These are phyloP conservation scores for Meandrusa payeni DNA, from an alignment of 2,888 invertebrate genomes.

Conservation along the genomic window DNA sequence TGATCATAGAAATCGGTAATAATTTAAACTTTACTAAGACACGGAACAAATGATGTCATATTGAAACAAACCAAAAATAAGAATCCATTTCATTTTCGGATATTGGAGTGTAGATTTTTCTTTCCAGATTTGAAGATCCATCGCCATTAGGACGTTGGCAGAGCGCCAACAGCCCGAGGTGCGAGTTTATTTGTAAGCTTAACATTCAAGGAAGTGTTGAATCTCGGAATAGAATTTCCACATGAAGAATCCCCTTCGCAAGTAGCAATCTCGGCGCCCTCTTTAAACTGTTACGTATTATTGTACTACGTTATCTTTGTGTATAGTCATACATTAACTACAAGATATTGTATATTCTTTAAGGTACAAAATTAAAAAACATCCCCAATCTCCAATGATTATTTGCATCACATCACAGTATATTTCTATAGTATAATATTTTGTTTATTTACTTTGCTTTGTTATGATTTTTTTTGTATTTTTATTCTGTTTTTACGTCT, in stretches of 20 bases:
- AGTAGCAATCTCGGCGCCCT: slow-evolving; percentile 10
- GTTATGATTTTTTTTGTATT: too few species aligned
- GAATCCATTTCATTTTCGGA: not conserved
- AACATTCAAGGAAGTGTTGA: slow-evolving; percentile 76
- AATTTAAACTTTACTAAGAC: too few species aligned
- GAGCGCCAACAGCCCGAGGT: slow-evolving; percentile 61
- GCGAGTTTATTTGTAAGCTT: slow-evolving; percentile 73
- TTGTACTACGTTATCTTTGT: not conserved
- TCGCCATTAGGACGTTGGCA: slow-evolving; percentile 74
- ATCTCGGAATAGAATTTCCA: slow-evolving; percentile 69
- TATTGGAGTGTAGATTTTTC: slow-evolving; percentile 43
- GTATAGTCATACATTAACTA: too few species aligned
- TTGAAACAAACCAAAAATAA: too few species aligned
- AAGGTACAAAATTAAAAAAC: not conserved
- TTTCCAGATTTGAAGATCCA: slow-evolving; percentile 63
- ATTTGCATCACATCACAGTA: too few species aligned
- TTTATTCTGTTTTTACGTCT: too few species aligned
- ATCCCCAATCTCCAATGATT: too few species aligned
- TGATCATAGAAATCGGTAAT: too few species aligned
- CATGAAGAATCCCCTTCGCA: slow-evolving; percentile 39
- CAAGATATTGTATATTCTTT: too few species aligned
- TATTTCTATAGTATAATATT: too few species aligned
- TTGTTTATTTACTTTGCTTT: too few species aligned
- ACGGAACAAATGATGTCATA: too few species aligned
- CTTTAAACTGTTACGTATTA: slow-evolving; percentile 12